These are phyloP conservation scores for Noctilio leporinus DNA, from an alignment of 2,113 vertebrate species.

Conservation along the genomic window DNA sequence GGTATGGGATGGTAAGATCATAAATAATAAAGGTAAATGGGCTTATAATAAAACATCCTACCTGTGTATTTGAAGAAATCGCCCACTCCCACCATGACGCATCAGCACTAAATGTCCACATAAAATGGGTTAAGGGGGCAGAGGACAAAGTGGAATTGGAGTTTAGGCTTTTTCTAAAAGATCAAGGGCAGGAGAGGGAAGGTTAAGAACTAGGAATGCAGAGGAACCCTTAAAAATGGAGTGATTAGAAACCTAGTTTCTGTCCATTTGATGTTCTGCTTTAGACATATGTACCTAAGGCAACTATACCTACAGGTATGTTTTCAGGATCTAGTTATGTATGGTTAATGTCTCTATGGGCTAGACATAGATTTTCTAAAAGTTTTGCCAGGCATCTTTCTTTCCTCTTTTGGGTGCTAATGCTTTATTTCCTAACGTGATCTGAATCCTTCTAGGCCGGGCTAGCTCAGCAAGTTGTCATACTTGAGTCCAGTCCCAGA, in stretches of 20 bases:
- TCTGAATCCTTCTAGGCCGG: neutral
- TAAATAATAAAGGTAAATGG: no score
- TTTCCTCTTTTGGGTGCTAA: neutral
- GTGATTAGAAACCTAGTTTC: neutral
- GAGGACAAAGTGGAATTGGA: neutral
- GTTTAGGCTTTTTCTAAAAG: neutral
- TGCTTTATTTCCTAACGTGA: neutral
- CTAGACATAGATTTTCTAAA: rapidly evolving
- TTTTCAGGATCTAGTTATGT: neutral
- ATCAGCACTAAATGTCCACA: no score
- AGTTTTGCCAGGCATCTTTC: neutral
- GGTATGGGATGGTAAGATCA: no score
- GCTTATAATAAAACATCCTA: no score
- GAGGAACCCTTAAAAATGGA: neutral
- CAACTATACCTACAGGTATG: rapidly evolving
- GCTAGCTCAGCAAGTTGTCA: neutral
- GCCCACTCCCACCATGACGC: no score
- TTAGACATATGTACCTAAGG: neutral
- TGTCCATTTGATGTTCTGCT: rapidly evolving
- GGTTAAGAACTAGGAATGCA: neutral
- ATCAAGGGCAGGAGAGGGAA: no score
- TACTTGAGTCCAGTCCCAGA: neutral
- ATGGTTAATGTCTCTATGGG: neutral
- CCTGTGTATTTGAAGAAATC: no score
- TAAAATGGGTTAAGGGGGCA: no score